A percentile compares a stretch with the other conserved stretches of the same genome.
These are phyloP conservation scores for Bubalus kerabau DNA, from an alignment of 2,113 vertebrate species.

Conservation along the genomic window DNA sequence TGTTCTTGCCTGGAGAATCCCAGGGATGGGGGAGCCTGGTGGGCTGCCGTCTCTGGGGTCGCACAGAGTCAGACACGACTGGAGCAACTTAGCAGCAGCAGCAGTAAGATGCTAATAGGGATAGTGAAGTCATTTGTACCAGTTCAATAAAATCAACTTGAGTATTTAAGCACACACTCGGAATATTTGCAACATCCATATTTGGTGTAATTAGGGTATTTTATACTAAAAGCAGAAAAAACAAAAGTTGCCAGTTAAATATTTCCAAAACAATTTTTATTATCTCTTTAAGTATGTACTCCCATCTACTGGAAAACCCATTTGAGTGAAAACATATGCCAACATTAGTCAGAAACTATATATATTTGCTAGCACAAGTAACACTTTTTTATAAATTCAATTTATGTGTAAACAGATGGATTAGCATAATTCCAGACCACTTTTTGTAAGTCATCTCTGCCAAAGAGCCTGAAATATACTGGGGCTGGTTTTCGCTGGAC, in stretches of 20 bases:
- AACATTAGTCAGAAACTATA: not conserved
- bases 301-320: not conserved
- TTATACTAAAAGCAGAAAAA: not conserved
- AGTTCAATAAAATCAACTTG: slow-evolving; percentile 2
- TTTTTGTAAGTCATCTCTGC: not conserved
- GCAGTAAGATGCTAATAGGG: not conserved
- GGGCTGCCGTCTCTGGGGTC: too few relatives aligned
- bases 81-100: too few relatives aligned
- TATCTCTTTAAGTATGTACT: not conserved
- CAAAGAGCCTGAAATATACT: not conserved
- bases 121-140: not conserved
- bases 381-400: not conserved
- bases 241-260: not conserved
- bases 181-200: not conserved
- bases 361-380: not conserved
- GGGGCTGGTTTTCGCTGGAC: not conserved
- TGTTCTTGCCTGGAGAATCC: too few relatives aligned
- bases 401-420: not conserved
- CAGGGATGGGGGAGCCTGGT: too few relatives aligned
- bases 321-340: not conserved
- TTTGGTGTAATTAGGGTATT: not conserved
- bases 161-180: not conserved
- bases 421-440: not conserved
- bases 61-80: too few relatives aligned
- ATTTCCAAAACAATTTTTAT: not conserved